Percentiles rank a stretch among this genome's conserved stretches.
phyloP scores from a whole-genome alignment of 2,888 invertebrate species.

The Campopleginae sp. region DNA sequence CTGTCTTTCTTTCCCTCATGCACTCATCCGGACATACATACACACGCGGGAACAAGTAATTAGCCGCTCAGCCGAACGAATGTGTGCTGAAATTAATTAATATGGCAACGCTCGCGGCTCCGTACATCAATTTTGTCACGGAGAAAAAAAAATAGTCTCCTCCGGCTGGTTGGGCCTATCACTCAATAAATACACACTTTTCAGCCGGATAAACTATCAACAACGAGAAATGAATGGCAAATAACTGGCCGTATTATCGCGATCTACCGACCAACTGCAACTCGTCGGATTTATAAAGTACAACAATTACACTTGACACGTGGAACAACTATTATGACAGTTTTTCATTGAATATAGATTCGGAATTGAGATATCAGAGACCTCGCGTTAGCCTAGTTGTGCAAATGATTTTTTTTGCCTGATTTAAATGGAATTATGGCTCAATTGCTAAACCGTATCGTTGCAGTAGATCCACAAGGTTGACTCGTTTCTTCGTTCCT shows the following conservation, averaged over 20 bases:
- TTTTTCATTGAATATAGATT: conserved; percentile 48
- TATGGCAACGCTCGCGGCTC: conserved; percentile 7
- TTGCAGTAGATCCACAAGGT: neutral
- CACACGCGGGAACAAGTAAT: neutral
- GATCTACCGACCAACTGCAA: conserved; percentile 52
- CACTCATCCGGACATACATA: neutral
- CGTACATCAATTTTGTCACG: neutral
- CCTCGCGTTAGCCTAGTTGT: conserved; percentile 48
- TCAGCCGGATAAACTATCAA: conserved; percentile 59
- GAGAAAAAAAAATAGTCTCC: neutral
- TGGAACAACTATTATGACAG: conserved; percentile 50
- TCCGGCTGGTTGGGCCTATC: neutral
- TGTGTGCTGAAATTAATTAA: conserved; percentile 4
- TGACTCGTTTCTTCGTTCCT: neutral
- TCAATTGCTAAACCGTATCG: neutral
- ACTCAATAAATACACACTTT: conserved; percentile 34
- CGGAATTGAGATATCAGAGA: conserved; percentile 44
- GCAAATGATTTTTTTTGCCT: conserved; percentile 42
- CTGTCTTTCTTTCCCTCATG: neutral
- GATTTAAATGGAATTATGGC: neutral
- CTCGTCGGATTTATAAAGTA: conserved; percentile 50
- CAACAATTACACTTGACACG: conserved; percentile 53
- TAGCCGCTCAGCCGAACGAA: conserved; percentile 15
- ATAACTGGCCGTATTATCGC: conserved; percentile 65
- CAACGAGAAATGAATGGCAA: conserved; percentile 28